Evolutionary conservation across 2,113 vertebrate species (phyloP).

Genomic region (Motacilla tschutschensis): DNA sequence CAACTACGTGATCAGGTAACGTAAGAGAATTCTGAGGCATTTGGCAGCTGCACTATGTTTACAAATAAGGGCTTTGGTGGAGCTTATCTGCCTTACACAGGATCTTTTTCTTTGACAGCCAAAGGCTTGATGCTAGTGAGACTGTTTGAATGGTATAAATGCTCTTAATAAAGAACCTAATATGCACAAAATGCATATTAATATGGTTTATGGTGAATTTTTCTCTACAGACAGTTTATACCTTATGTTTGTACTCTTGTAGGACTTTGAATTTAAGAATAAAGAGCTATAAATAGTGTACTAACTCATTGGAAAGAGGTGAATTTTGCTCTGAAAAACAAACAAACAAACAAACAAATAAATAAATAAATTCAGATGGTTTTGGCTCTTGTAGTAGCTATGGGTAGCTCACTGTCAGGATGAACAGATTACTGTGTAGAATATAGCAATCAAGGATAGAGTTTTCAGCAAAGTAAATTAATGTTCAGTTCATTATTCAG

Average conservation of each 20-base stretch:
- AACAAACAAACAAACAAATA: background rate
- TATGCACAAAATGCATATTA: background rate
- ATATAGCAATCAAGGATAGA: background rate
- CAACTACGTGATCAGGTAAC: constrained; percentile 52
- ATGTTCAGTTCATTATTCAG: background rate
- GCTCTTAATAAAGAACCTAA: constrained; percentile 5
- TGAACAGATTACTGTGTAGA: background rate
- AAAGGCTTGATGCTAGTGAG: constrained; percentile 19
- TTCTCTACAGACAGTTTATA: background rate
- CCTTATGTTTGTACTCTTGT: background rate
- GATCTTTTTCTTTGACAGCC: constrained; percentile 38
- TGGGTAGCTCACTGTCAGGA: background rate
- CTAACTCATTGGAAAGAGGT: background rate
- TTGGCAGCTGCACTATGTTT: constrained; percentile 50
- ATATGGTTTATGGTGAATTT: background rate
- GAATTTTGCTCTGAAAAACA: background rate
- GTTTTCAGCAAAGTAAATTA: background rate
- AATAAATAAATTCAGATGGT: background rate
- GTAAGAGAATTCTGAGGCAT: constrained; percentile 21
- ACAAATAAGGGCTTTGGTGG: constrained; percentile 54
- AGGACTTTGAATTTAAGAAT: background rate
- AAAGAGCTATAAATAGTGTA: background rate
- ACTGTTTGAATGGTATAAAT: constrained; percentile 8
- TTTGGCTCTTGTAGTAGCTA: background rate
- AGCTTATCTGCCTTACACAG: constrained; percentile 43